These are phyloP conservation scores for Matsumurasca onukii DNA, from an alignment of 1,140 invertebrate genomes.

Conservation along the genomic window DNA sequence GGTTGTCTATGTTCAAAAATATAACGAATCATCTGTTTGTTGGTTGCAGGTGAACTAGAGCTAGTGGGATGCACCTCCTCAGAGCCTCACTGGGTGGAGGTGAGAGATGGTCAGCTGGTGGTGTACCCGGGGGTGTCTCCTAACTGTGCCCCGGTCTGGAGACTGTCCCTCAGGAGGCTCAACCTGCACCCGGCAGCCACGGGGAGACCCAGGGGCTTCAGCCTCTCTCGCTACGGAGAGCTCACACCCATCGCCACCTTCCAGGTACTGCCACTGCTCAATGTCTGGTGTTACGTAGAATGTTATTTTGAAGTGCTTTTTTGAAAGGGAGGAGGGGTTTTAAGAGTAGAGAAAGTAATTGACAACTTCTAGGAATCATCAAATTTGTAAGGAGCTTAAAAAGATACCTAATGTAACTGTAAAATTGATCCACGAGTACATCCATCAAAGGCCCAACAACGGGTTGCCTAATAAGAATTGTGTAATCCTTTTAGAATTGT, in stretches of 20 bases:
- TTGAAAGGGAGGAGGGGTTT: background rate
- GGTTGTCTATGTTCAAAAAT: too few species aligned
- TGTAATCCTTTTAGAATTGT: too few species aligned
- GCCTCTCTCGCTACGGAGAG: constrained; percentile 39
- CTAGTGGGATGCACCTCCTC: constrained; percentile 47
- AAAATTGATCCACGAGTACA: too few species aligned
- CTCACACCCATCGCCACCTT: constrained; percentile 39
- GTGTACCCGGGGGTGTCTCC: constrained; percentile 38
- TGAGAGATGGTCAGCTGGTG: constrained; percentile 42
- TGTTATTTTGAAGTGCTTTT: constrained; percentile 49
- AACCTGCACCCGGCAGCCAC: constrained; percentile 52
- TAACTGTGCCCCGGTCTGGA: constrained; percentile 48
- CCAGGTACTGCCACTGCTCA: constrained; percentile 43
- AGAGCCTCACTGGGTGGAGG: constrained; percentile 38
- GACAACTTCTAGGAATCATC: too few species aligned
- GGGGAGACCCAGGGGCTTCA: constrained; percentile 38
- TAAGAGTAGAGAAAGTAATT: background rate
- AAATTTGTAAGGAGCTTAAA: too few species aligned
- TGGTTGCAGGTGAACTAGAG: constrained; percentile 53
- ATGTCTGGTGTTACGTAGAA: constrained; percentile 53
- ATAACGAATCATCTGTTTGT: too few species aligned
- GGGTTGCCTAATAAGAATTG: too few species aligned
- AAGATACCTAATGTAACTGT: too few species aligned
- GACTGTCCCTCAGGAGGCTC: constrained; percentile 51
- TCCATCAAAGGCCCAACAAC: too few species aligned